Conservation (phyloP, 2,797 vertebrate species). For the Brotula barbata region DNA sequence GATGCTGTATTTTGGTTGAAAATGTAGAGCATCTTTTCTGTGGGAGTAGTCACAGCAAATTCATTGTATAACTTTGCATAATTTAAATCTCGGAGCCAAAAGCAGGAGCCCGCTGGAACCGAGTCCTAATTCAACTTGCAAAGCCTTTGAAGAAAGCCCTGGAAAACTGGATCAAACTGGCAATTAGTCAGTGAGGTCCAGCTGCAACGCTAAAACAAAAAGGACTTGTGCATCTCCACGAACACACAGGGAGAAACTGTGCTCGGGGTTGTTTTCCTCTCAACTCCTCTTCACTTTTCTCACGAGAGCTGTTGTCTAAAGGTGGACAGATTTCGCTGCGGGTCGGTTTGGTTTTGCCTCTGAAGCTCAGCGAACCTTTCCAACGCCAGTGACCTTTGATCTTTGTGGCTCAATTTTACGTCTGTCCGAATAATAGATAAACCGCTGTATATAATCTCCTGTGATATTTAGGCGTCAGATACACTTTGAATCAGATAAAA, state of each 20-base stretch:
- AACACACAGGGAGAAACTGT: constrained; percentile 67
- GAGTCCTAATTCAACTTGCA: constrained; percentile 76
- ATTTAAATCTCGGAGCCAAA: constrained; percentile 75
- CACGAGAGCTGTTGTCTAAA: constrained; percentile 69
- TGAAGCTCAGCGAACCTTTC: constrained; percentile 45
- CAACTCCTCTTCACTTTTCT: constrained; percentile 57
- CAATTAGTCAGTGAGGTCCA: constrained; percentile 78
- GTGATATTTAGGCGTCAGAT: background rate
- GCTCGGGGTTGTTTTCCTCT: constrained; percentile 65
- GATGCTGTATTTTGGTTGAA: constrained; percentile 43
- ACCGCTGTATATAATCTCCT: background rate
- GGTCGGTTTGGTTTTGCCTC: constrained; percentile 60
- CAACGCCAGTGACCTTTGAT: constrained; percentile 35
- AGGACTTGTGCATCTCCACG: constrained; percentile 64
- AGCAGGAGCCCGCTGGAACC: constrained; percentile 66
- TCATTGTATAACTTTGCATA: constrained; percentile 80
- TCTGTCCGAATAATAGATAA: constrained; percentile 11
- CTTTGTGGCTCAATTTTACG: constrained; percentile 30
- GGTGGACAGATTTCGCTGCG: constrained; percentile 61
- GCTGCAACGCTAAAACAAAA: constrained; percentile 73
- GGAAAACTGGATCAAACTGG: constrained; percentile 78
- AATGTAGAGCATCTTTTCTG: constrained; percentile 68
- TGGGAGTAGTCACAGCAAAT: constrained; percentile 67
- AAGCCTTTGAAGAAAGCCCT: constrained; percentile 75
- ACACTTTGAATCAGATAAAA: constrained; percentile 4